Percentiles rank a stretch among this genome's conserved stretches.
Conservation (phyloP, 2,888 invertebrate genomes). For the Hirtodrosophila confusa region DNA sequence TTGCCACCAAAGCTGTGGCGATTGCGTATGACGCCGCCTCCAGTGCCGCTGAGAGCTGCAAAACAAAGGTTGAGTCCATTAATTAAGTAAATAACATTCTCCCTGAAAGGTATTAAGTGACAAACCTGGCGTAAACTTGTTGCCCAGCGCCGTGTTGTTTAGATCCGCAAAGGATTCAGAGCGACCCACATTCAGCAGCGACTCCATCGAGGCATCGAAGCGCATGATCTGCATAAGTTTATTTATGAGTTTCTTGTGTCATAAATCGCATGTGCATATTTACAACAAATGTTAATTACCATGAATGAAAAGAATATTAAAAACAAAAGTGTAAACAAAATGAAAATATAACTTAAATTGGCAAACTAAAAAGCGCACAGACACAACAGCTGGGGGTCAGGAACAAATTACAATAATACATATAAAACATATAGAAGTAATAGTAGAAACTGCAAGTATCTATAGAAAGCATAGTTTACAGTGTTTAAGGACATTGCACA, state of each 20-base stretch:
- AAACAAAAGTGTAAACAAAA: constrained; percentile 41
- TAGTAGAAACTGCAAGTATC: constrained; percentile 9
- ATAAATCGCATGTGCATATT: constrained; percentile 57
- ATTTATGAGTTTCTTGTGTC: constrained; percentile 74
- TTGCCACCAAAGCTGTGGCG: constrained; percentile 87
- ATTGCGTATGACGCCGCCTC: constrained; percentile 76
- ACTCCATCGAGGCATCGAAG: constrained; percentile 92
- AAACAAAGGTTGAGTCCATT: constrained; percentile 15
- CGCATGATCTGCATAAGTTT: constrained; percentile 89
- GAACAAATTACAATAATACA: constrained; percentile 12
- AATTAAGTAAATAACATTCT: constrained; percentile 6
- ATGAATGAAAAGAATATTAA: constrained; percentile 63
- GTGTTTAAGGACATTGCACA: constrained; percentile 43
- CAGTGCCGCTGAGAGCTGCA: constrained; percentile 66
- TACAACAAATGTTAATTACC: constrained; percentile 56
- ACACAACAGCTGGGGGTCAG: constrained; percentile 23
- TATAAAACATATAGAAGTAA: constrained; percentile 2
- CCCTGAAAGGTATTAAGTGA: constrained; percentile 4
- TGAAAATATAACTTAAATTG: constrained; percentile 40
- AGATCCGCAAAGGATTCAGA: constrained; percentile 94
- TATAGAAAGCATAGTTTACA: constrained; percentile 45
- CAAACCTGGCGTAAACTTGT: constrained; percentile 64
- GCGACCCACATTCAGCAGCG: constrained; percentile 89
- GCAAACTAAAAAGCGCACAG: constrained; percentile 61
- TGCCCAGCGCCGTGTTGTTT: constrained; percentile 86